A percentile compares a stretch with the other conserved stretches of the same genome.
Conservation (phyloP, 2,888 invertebrate genomes). For the Oscheius sp. region DNA sequence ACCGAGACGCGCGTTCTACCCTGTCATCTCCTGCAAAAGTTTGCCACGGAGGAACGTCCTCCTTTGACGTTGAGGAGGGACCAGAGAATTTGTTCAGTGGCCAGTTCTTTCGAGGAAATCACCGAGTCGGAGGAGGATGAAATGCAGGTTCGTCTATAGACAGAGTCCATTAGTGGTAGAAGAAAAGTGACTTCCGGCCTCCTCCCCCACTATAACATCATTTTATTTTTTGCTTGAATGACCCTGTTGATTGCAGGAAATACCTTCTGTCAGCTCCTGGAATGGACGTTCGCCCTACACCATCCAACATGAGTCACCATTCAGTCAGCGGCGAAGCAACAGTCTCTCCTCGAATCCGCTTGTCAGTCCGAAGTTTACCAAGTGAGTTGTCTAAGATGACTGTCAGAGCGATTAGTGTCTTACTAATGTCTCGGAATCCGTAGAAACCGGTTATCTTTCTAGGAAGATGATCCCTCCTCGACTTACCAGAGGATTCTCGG, state of each 20-base stretch:
- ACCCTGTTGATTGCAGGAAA: conserved; percentile 24
- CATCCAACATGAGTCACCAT: conserved; percentile 35
- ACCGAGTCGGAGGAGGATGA: conserved; percentile 56
- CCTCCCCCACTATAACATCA: conserved; percentile 12
- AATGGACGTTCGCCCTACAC: conserved; percentile 36
- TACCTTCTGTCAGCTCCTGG: conserved; percentile 21
- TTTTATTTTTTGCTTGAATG: conserved; percentile 9
- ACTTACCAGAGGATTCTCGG: conserved; percentile 52
- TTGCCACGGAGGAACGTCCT: conserved; percentile 32
- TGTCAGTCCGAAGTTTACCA: conserved; percentile 33
- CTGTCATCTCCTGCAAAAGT: conserved; percentile 36
- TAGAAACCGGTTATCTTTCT: conserved; percentile 3
- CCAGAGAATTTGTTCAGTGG: conserved; percentile 45
- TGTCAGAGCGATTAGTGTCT: not conserved
- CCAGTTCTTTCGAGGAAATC: conserved; percentile 56
- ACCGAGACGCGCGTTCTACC: conserved; percentile 28
- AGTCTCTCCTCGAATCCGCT: conserved; percentile 32
- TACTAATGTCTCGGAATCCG: too few relatives aligned
- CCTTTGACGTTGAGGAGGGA: conserved; percentile 38
- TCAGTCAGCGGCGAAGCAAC: conserved; percentile 33
- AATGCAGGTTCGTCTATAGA: conserved; percentile 40
- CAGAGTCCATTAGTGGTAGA: not conserved
- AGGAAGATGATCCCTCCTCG: conserved; percentile 51
- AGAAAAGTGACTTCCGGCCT: not conserved
- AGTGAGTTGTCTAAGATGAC: conserved; percentile 10